These are phyloP conservation scores for Anisognathus igniventris DNA, from an alignment of 2,797 vertebrate genomes.

Conservation along the genomic window DNA sequence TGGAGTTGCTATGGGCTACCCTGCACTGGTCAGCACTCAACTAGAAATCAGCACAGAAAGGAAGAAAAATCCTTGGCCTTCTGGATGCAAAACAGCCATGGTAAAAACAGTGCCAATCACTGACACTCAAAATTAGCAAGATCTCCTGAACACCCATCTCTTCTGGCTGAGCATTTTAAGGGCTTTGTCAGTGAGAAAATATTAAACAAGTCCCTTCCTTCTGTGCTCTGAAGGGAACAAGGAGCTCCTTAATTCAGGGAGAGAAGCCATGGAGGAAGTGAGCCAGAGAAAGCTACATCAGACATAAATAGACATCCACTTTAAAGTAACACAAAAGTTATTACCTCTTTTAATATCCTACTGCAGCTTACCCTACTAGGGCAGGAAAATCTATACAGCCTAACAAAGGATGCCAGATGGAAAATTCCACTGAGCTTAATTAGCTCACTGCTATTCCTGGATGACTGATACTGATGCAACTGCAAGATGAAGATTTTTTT, in stretches of 20 bases:
- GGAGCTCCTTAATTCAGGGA: not conserved
- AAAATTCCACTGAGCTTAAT: slow-evolving; percentile 66
- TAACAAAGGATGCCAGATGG: slow-evolving; percentile 61
- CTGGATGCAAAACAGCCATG: not conserved
- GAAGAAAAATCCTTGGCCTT: not conserved
- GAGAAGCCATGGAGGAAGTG: not conserved
- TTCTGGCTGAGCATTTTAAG: not conserved
- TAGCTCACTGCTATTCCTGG: slow-evolving; percentile 46
- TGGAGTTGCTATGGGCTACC: not conserved
- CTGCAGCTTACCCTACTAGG: slow-evolving; percentile 25
- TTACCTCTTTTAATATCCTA: slow-evolving; percentile 44
- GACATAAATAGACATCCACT: not conserved
- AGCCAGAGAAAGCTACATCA: not conserved
- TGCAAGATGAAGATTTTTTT: not conserved
- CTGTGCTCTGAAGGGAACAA: not conserved
- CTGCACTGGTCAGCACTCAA: not conserved
- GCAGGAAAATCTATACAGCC: slow-evolving; percentile 25
- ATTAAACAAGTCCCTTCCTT: not conserved
- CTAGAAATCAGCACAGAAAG: not conserved
- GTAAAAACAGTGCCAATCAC: not conserved
- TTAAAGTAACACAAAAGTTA: slow-evolving; percentile 8
- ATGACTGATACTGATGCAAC: slow-evolving; percentile 31
- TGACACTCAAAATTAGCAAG: not conserved
- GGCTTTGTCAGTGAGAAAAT: not conserved
- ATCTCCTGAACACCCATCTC: not conserved